Evolutionary conservation across 2,888 invertebrate species (phyloP).

Genomic region (Stenichneumon culpator): DNA sequence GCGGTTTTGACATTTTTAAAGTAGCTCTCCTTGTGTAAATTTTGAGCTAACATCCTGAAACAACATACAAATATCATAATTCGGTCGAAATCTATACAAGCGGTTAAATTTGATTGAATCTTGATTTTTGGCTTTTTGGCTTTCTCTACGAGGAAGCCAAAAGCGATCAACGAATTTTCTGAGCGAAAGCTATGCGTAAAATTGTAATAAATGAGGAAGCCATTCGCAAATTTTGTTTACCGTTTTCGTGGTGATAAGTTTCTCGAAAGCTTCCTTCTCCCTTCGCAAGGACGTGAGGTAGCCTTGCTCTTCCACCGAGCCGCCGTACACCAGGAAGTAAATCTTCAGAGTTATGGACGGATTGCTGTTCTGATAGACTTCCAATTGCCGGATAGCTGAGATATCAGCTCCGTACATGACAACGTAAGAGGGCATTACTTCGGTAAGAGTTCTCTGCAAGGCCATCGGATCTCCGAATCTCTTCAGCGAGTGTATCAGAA

Average conservation of each 20-base stretch:
- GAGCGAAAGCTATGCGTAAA: background rate
- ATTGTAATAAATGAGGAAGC: too few species aligned
- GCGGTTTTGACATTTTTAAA: too few species aligned
- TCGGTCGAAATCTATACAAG: too few species aligned
- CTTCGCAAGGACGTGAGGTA: slow-evolving; percentile 95
- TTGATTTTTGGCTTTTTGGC: too few species aligned
- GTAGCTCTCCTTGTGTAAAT: too few species aligned
- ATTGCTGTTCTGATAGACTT: slow-evolving; percentile 89
- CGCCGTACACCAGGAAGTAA: slow-evolving; percentile 95
- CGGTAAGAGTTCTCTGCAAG: slow-evolving; percentile 89
- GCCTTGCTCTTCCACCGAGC: slow-evolving; percentile 98
- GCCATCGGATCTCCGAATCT: slow-evolving; percentile 90
- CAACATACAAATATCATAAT: too few species aligned
- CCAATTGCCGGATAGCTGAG: slow-evolving; percentile 95
- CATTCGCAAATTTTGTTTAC: slow-evolving; percentile 85
- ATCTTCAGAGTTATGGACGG: slow-evolving; percentile 88
- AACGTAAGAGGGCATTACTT: slow-evolving; percentile 92
- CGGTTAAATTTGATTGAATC: too few species aligned
- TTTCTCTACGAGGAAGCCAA: too few species aligned
- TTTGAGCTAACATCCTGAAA: too few species aligned
- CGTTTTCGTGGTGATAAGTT: slow-evolving; percentile 95
- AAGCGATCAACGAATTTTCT: too few species aligned
- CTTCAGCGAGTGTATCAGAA: slow-evolving; percentile 93
- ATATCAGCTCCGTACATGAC: slow-evolving; percentile 96
- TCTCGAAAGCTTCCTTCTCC: slow-evolving; percentile 98